These are phyloP conservation scores for Brachionus asplanchnoidis DNA, from an alignment of 1,140 invertebrate species.

Conservation along the genomic window DNA sequence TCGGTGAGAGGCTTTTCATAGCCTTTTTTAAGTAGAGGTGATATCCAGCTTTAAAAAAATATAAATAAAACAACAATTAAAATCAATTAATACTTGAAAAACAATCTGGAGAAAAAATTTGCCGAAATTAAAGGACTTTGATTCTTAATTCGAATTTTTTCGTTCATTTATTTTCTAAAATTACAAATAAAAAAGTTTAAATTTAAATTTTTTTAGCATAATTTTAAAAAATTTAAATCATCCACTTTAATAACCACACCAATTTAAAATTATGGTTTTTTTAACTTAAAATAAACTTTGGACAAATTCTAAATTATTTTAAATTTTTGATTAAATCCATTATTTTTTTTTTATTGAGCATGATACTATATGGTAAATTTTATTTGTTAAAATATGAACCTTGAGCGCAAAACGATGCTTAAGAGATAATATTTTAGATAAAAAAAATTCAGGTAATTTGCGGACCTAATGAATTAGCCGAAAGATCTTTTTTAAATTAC, in stretches of 20 bases:
- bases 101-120: neutral
- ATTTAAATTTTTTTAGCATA: neutral
- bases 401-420: neutral
- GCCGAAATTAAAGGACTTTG: neutral
- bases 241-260: neutral
- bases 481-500: neutral
- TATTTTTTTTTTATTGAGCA: too few species aligned
- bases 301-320: too few species aligned
- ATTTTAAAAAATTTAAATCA: neutral
- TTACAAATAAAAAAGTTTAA: neutral
- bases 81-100: neutral
- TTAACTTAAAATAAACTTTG: too few species aligned
- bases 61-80: neutral
- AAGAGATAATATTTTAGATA: neutral
- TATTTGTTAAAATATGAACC: neutral
- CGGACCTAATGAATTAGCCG: neutral
- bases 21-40: neutral
- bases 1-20: neutral
- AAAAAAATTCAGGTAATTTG: neutral
- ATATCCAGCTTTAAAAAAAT: slow-evolving; percentile 23
- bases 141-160: neutral
- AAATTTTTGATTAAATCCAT: too few species aligned
- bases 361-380: too few species aligned
- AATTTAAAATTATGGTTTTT: neutral
- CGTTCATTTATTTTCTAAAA: neutral